Evolutionary conservation across 1,140 invertebrate genomes (phyloP).

Genomic region (Pseudachorutes palmiensis): DNA sequence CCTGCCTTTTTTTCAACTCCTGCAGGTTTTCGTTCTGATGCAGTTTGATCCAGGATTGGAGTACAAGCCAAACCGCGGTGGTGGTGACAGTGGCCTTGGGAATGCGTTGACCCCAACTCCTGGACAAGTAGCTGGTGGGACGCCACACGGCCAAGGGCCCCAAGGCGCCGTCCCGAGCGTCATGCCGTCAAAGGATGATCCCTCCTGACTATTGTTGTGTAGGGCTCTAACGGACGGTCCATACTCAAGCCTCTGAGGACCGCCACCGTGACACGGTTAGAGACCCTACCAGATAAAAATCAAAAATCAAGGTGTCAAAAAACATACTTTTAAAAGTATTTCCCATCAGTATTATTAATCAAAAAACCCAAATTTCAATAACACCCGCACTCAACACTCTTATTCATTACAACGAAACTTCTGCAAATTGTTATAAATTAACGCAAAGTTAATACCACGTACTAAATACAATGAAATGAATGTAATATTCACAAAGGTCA

Average conservation of each 20-base stretch:
- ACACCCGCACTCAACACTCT: too few relatives aligned
- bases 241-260: conserved; percentile 36
- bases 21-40: conserved; percentile 88
- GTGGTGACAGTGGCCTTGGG: conserved; percentile 34
- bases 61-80: conserved; percentile 75
- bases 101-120: conserved; percentile 17
- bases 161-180: conserved; percentile 4
- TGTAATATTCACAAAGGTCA: too few relatives aligned
- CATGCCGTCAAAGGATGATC: conserved; percentile 64
- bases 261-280: not conserved
- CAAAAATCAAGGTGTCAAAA: not conserved
- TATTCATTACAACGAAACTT: too few relatives aligned
- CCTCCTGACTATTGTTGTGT: conserved; percentile 97
- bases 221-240: conserved; percentile 89
- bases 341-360: not conserved
- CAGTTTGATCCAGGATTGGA: conserved; percentile 93
- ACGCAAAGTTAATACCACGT: too few relatives aligned
- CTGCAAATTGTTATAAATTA: too few relatives aligned
- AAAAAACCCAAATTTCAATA: too few relatives aligned
- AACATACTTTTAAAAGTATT: not conserved
- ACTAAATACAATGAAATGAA: too few relatives aligned
- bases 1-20: not conserved
- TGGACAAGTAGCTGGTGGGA: conserved; percentile 18
- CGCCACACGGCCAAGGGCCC: not conserved
- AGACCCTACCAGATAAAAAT: not conserved